These are phyloP conservation scores for Drosophila quinaria DNA, from an alignment of 2,888 invertebrate genomes.

Conservation along the genomic window DNA sequence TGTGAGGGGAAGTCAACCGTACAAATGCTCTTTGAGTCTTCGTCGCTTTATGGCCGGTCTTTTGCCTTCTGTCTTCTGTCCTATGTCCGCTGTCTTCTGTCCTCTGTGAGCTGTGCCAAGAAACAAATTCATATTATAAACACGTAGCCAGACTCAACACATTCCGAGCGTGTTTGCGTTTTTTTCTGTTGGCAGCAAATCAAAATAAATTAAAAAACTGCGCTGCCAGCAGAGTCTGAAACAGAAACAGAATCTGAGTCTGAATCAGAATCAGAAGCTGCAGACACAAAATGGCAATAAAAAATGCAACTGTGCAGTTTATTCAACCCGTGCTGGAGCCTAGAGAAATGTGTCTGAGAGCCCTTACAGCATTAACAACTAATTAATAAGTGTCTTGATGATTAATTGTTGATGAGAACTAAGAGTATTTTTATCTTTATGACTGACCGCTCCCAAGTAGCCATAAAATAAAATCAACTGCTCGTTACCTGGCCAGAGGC, in stretches of 20 bases:
- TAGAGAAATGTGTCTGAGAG: constrained; percentile 32
- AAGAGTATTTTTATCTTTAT: constrained; percentile 31
- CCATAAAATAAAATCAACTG: constrained; percentile 7
- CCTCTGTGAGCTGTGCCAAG: constrained; percentile 46
- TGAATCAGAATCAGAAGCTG: not conserved
- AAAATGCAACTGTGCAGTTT: constrained; percentile 24
- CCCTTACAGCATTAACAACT: constrained; percentile 46
- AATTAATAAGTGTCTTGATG: constrained; percentile 64
- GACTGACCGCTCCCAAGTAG: constrained; percentile 38
- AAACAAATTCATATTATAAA: constrained; percentile 63
- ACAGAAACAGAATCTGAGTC: not conserved
- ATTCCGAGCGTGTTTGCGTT: constrained; percentile 44
- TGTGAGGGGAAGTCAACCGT: constrained; percentile 48
- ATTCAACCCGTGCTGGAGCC: constrained; percentile 39
- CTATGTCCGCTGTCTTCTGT: constrained; percentile 2
- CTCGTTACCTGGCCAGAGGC: constrained; percentile 39
- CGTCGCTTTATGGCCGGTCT: constrained; percentile 30
- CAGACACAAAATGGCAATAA: not conserved
- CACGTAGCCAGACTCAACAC: constrained; percentile 65
- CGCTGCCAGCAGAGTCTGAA: constrained; percentile 40
- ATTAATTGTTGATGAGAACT: constrained; percentile 10
- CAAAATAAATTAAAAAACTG: constrained; percentile 61
- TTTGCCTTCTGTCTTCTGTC: constrained; percentile 7
- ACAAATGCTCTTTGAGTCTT: constrained; percentile 62
- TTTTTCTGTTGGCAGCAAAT: constrained; percentile 48